Conservation (phyloP, 2,113 vertebrate species). For the Albula goreensis region DNA sequence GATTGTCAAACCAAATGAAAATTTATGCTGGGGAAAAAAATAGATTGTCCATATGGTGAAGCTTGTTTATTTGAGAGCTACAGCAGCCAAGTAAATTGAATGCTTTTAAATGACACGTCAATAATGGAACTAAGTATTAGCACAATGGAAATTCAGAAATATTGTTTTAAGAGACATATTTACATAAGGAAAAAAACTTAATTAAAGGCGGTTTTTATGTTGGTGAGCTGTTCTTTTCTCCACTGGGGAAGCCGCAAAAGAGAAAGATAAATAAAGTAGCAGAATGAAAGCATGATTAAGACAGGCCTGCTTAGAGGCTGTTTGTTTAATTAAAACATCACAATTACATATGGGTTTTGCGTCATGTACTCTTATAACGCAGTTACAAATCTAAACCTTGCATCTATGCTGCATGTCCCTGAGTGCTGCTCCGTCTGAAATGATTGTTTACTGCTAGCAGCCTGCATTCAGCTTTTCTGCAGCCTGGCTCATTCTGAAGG, state of each 20-base stretch:
- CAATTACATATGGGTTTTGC: background rate
- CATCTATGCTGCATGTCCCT: background rate
- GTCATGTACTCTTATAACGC: background rate
- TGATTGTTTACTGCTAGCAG: background rate
- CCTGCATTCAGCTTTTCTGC: background rate
- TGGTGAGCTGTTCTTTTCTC: background rate
- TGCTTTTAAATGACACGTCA: background rate
- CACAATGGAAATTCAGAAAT: background rate
- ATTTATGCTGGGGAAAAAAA: background rate
- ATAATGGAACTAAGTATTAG: background rate
- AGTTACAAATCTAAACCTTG: background rate
- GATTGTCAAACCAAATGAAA: background rate
- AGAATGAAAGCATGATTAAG: background rate
- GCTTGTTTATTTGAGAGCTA: background rate
- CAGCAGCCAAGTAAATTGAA: constrained; percentile 1
- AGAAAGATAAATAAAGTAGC: background rate
- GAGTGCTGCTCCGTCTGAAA: background rate
- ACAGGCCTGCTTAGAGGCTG: background rate
- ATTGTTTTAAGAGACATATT: background rate
- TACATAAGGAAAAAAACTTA: background rate
- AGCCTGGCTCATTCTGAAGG: background rate
- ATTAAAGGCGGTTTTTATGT: background rate
- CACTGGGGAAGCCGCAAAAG: background rate
- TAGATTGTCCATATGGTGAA: background rate
- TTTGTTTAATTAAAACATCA: background rate